phyloP scores from a whole-genome alignment of 2,888 invertebrate genomes.

The Mellilla xanthometata region DNA sequence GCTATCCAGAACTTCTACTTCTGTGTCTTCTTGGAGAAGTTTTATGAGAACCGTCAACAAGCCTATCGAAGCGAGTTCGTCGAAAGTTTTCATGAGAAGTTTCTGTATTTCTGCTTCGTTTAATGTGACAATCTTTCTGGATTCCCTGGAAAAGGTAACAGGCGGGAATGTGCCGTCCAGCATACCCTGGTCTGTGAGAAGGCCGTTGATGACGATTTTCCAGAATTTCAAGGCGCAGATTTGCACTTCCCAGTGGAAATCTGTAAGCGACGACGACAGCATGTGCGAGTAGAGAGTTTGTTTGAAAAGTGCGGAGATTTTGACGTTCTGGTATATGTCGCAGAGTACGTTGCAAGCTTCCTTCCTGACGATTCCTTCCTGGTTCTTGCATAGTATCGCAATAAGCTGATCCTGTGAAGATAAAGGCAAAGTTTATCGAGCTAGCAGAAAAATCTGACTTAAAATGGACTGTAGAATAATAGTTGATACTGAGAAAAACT shows the following conservation, averaged over 20 bases:
- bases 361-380: conserved; percentile 89
- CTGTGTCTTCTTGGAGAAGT: conserved; percentile 86
- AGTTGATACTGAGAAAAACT: too few species aligned
- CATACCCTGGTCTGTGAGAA: conserved; percentile 90
- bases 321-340: conserved; percentile 85
- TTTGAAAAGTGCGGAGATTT: conserved; percentile 79
- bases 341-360: conserved; percentile 87
- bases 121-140: conserved; percentile 89
- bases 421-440: too few species aligned
- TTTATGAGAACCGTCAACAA: conserved; percentile 87
- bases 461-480: too few species aligned
- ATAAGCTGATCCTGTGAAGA: conserved; percentile 81
- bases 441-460: too few species aligned
- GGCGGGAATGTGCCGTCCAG: conserved; percentile 90
- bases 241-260: conserved; percentile 93
- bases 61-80: conserved; percentile 86
- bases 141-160: conserved; percentile 90
- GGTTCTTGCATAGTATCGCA: conserved; percentile 84
- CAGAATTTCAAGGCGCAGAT: conserved; percentile 87
- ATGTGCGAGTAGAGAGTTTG: conserved; percentile 84
- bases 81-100: conserved; percentile 85
- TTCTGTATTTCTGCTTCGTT: conserved; percentile 85
- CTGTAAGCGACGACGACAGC: conserved; percentile 85
- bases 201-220: conserved; percentile 85
- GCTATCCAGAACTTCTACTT: conserved; percentile 86